Conservation (phyloP, 2,888 invertebrate genomes). For the Ennomos fuscantarius region DNA sequence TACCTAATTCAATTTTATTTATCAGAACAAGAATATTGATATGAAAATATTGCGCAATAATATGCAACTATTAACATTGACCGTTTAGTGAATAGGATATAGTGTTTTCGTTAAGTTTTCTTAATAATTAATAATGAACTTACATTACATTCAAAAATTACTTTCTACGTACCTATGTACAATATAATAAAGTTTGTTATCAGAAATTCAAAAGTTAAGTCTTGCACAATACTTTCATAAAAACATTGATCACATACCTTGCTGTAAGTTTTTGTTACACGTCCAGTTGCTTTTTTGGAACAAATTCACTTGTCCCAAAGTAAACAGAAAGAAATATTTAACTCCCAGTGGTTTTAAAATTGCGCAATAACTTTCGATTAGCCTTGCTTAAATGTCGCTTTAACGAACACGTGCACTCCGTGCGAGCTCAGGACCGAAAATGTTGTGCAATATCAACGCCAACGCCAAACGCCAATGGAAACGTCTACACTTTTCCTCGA, state of each 20-base stretch:
- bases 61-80: too few relatives aligned
- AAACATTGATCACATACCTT: conserved; percentile 48
- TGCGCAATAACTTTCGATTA: conserved; percentile 24
- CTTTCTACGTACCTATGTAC: background rate
- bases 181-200: background rate
- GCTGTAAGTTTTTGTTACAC: conserved; percentile 61
- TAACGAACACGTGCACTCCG: conserved; percentile 55
- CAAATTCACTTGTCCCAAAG: conserved; percentile 43
- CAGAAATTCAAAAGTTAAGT: conserved; percentile 10
- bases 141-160: background rate
- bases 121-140: too few relatives aligned
- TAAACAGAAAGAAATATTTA: conserved; percentile 37
- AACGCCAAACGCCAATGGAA: conserved; percentile 30
- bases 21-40: too few relatives aligned
- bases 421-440: conserved; percentile 65
- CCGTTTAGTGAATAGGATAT: too few relatives aligned
- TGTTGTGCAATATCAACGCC: conserved; percentile 74
- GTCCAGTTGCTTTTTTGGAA: conserved; percentile 46
- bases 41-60: too few relatives aligned
- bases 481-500: conserved; percentile 69
- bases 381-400: conserved; percentile 25
- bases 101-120: background rate
- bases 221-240: conserved; percentile 21
- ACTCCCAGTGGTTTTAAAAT: conserved; percentile 21
- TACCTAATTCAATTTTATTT: too few relatives aligned